A percentile compares a stretch with the other conserved stretches of the same genome.
These are phyloP conservation scores for Siniperca chuatsi DNA, from an alignment of 2,113 vertebrate species.

Conservation along the genomic window DNA sequence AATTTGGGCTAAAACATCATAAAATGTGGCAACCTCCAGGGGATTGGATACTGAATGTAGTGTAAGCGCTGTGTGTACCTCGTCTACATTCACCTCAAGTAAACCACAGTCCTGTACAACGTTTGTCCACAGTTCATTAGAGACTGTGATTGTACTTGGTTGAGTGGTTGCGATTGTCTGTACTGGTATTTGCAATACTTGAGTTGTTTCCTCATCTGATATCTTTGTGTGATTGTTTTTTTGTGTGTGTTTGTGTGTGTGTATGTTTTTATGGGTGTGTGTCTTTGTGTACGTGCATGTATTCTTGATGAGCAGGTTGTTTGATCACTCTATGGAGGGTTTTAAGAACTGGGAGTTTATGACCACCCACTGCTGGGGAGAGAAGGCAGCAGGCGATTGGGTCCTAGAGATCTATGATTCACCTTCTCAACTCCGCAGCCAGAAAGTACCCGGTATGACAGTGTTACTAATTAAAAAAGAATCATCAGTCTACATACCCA, in stretches of 20 bases:
- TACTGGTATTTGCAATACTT: slow-evolving; percentile 35
- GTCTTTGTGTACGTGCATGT: slow-evolving; percentile 26
- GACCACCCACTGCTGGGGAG: slow-evolving; percentile 99
- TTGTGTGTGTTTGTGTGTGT: background rate
- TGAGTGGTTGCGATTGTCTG: slow-evolving; percentile 29
- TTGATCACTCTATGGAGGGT: slow-evolving; percentile 99
- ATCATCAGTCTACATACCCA: background rate
- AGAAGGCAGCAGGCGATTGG: slow-evolving; percentile 97
- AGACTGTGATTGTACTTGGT: slow-evolving; percentile 23
- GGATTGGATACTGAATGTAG: background rate
- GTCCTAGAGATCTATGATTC: slow-evolving; percentile 97
- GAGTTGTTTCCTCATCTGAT: slow-evolving; percentile 37
- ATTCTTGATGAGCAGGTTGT: slow-evolving; percentile 87
- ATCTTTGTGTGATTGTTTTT: slow-evolving; percentile 13
- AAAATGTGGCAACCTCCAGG: background rate
- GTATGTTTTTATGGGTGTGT: slow-evolving; percentile 10
- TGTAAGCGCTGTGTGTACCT: background rate
- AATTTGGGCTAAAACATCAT: background rate
- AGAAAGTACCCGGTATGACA: slow-evolving; percentile 94
- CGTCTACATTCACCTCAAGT: slow-evolving; percentile 15
- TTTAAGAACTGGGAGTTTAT: slow-evolving; percentile 99
- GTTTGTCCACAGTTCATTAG: slow-evolving; percentile 24
- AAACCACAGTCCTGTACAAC: slow-evolving; percentile 17
- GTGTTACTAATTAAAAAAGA: background rate
- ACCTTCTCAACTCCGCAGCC: slow-evolving; percentile 96